Evolutionary conservation across 1,140 invertebrate species (phyloP).

Genomic region (Micrasema longulum): DNA sequence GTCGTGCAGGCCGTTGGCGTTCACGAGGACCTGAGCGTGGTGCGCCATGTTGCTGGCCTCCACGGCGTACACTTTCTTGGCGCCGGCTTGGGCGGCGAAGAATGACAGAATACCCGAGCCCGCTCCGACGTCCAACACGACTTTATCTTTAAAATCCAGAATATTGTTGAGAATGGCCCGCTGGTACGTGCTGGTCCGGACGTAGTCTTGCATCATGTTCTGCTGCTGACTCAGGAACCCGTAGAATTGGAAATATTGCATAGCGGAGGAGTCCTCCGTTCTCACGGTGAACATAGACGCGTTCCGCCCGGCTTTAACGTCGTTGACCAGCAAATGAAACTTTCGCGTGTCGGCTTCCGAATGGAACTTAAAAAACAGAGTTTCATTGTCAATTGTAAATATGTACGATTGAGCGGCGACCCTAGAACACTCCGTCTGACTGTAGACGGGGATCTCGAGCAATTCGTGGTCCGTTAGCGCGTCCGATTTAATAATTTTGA

Average conservation of each 20-base stretch:
- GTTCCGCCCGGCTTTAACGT: conserved; percentile 82
- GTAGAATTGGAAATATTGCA: conserved; percentile 99
- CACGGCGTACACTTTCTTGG: conserved; percentile 96
- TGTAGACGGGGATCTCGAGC: conserved; percentile 76
- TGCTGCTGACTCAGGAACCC: conserved; percentile 99
- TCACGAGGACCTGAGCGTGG: conserved; percentile 93
- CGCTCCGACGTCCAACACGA: conserved; percentile 97
- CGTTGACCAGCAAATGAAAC: conserved; percentile 82
- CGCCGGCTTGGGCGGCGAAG: conserved; percentile 98
- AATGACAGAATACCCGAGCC: conserved; percentile 98
- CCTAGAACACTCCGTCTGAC: conserved; percentile 73
- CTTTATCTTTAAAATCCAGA: conserved; percentile 90
- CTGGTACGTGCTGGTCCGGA: conserved; percentile 98
- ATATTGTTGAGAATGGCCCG: conserved; percentile 94
- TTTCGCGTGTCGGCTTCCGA: conserved; percentile 76
- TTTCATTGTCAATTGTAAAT: conserved; percentile 78
- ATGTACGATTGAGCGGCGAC: conserved; percentile 68
- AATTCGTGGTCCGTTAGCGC: conserved; percentile 65
- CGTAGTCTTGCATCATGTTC: conserved; percentile 99
- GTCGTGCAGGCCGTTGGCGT: conserved; percentile 88
- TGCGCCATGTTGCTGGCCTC: conserved; percentile 99
- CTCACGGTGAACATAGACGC: conserved; percentile 93
- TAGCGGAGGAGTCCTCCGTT: conserved; percentile 96
- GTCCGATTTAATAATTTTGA: conserved; percentile 72
- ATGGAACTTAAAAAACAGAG: conserved; percentile 66